Percentiles rank a stretch among this genome's conserved stretches.
Evolutionary conservation across 2,113 vertebrate genomes (phyloP).

Genomic region (Neopipo cinnamomea): DNA sequence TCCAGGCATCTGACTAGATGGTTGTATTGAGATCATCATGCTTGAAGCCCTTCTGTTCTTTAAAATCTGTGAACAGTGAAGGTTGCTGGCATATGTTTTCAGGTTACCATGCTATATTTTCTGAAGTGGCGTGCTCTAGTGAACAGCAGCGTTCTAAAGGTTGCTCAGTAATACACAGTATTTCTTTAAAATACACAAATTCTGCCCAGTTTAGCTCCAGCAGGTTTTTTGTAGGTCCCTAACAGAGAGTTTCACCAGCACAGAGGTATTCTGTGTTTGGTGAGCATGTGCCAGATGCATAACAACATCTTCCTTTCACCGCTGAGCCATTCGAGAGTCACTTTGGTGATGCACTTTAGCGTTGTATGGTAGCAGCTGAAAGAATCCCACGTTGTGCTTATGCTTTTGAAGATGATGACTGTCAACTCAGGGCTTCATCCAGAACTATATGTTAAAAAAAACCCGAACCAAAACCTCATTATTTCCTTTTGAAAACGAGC

Average conservation of each 20-base stretch:
- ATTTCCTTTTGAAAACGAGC: not conserved
- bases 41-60: not conserved
- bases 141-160: not conserved
- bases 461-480: accelerated
- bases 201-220: not conserved
- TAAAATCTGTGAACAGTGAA: not conserved
- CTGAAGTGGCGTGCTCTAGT: not conserved
- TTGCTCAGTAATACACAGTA: not conserved
- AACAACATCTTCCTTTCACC: not conserved
- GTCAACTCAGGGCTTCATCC: not conserved
- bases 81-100: not conserved
- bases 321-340: not conserved
- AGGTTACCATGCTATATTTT: not conserved
- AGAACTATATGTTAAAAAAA: not conserved
- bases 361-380: not conserved
- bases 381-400: not conserved
- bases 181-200: not conserved
- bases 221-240: not conserved
- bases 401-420: not conserved
- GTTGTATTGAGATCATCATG: not conserved
- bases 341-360: not conserved
- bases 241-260: not conserved
- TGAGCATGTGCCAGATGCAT: not conserved
- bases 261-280: not conserved
- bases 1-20: not conserved